phyloP scores from a whole-genome alignment of 37 sponge, comb jelly and placozoan species.

The Spongilla lacustris region DNA sequence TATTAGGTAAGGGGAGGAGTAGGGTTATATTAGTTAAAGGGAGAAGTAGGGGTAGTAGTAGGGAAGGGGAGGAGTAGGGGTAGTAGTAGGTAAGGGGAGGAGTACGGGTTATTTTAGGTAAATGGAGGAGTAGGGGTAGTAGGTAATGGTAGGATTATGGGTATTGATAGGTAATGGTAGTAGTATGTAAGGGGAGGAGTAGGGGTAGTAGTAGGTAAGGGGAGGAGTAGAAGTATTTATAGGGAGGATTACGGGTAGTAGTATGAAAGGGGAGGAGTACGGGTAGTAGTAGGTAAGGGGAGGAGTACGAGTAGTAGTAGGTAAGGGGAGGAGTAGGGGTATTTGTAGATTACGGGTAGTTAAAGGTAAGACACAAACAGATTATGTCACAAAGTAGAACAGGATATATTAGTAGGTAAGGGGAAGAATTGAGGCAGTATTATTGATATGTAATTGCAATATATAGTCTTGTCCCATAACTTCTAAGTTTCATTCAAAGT shows the following conservation, averaged over 20 bases:
- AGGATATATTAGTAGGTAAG: not conserved
- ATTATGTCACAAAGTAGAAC: not conserved
- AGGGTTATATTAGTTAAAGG: too few relatives aligned
- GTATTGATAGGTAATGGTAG: not conserved
- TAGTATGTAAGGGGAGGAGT: not conserved
- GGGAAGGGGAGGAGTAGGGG: too few relatives aligned
- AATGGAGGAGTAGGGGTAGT: not conserved
- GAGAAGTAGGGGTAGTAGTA: too few relatives aligned
- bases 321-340: not conserved
- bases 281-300: constrained; percentile 1
- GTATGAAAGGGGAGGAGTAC: not conserved
- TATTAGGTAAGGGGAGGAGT: too few relatives aligned
- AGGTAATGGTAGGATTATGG: too few relatives aligned
- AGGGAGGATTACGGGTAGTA: not conserved
- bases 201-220: not conserved
- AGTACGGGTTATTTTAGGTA: too few relatives aligned
- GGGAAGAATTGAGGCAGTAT: not conserved
- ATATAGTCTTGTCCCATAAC: not conserved
- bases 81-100: not conserved
- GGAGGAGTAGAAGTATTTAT: not conserved
- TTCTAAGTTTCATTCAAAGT: not conserved
- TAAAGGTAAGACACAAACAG: not conserved
- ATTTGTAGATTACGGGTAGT: not conserved
- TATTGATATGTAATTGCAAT: not conserved
- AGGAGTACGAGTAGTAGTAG: not conserved